Base-by-base conservation (phyloP, 2,888 invertebrate genomes). In the Asteroscopus sphinx region DNA sequence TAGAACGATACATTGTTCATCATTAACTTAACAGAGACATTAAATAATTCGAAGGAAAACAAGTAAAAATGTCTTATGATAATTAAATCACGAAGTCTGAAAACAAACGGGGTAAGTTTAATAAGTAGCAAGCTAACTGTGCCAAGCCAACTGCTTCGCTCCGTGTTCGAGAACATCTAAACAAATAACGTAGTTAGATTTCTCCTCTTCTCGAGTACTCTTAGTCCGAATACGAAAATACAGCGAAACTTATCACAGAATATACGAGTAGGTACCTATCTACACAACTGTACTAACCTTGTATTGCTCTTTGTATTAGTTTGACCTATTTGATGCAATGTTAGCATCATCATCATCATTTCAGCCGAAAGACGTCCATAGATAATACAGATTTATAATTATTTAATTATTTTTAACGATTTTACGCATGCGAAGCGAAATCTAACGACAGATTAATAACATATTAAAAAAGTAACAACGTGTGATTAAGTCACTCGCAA, bases 101-200 rank as follows among this genome's bases (percentile, higher is more conserved):
- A 69, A 73, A 77, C 77, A 76, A 79, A 76, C 66, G 59, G 40
- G 57, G 71, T 61, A 75, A 82, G 73, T 81, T 81, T 77, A 66
- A 73, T 76, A 79, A 76, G 72, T 77, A 78, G 69, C 71, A 70
- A 80, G 77, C 73, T 79, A 78, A 79, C 76, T 80, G 70, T 70
- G 71, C 68, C 64, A 72, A 40, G 72, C 67, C 63, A 67, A 73
- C 73, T 70, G 73, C 68, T 68, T 68, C 69, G 68, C 61, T 73
- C 60, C 58, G 68, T 73, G 75, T 79, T 77, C 69, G 70, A 68
- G 75, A 77, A 80, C 81, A 75, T 76, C 79, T 79, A 77, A 80
- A 80, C 81, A 82, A 80, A 81, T 76, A 81, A 74, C 55, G 70
- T 80, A 76, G 78, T 81, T 77, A 81, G 77, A 73, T 76, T 79